A percentile compares a stretch with the other conserved stretches of the same genome.
Conservation (phyloP, 2,797 vertebrate genomes). For the Cirrhinus mrigala region DNA sequence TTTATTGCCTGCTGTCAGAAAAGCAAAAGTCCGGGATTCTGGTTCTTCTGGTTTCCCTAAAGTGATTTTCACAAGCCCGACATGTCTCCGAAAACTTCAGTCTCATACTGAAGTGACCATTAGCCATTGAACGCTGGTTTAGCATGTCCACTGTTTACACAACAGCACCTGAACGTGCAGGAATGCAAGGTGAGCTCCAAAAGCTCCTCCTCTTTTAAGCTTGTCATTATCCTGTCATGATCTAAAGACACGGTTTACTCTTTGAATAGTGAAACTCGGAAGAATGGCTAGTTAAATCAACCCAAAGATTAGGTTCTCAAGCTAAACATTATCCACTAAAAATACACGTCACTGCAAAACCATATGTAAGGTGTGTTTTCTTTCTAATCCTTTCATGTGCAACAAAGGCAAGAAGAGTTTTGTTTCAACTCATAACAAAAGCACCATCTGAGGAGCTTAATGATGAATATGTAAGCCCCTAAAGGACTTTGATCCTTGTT, state of each 20-base stretch:
- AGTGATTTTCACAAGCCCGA: constrained; percentile 31
- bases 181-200: constrained; percentile 29
- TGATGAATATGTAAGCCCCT: constrained; percentile 49
- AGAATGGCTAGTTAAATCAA: constrained; percentile 21
- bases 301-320: background rate
- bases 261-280: constrained; percentile 40
- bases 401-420: constrained; percentile 41
- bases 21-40: constrained; percentile 52
- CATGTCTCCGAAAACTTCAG: background rate
- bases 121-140: background rate
- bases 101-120: constrained; percentile 7
- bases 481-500: constrained; percentile 71
- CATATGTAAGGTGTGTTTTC: constrained; percentile 31
- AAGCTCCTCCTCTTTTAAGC: constrained; percentile 31
- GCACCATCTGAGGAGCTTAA: constrained; percentile 55
- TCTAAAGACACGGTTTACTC: constrained; percentile 30
- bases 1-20: constrained; percentile 64
- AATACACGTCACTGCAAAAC: constrained; percentile 11
- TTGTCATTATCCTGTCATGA: constrained; percentile 50
- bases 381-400: constrained; percentile 41
- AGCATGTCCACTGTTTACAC: constrained; percentile 17
- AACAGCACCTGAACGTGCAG: constrained; percentile 51
- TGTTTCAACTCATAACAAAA: constrained; percentile 68
- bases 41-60: constrained; percentile 12
- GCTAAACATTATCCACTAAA: background rate